Evolutionary conservation across 2,888 invertebrate species (phyloP).

Genomic region (Ophion ventricosus): DNA sequence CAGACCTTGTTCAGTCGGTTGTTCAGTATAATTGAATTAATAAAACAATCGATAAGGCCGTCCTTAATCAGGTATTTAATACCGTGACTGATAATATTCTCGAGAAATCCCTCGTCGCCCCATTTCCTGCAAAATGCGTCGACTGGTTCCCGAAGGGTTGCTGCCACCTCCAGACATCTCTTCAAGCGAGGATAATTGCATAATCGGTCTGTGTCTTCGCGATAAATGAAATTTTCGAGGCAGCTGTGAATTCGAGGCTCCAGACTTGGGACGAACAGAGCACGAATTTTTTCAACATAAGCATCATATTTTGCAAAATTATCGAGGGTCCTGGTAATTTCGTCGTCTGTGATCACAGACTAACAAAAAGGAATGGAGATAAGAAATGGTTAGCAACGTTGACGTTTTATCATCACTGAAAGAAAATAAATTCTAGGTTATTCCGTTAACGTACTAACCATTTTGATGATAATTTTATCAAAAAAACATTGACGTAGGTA

Average conservation of each 20-base stretch:
- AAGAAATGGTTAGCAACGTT: neutral
- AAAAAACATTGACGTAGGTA: constrained; percentile 1
- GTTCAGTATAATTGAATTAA: constrained; percentile 74
- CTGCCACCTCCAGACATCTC: constrained; percentile 67
- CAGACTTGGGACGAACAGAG: constrained; percentile 73
- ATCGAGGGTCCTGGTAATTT: neutral
- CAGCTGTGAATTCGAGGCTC: constrained; percentile 71
- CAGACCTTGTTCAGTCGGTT: constrained; percentile 73
- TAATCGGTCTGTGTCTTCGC: constrained; percentile 32
- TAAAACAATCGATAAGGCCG: constrained; percentile 71
- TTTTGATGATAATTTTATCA: constrained; percentile 40
- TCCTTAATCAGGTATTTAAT: constrained; percentile 71
- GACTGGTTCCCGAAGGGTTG: constrained; percentile 52
- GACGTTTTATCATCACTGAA: neutral
- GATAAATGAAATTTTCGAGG: constrained; percentile 73
- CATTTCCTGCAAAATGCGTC: constrained; percentile 64
- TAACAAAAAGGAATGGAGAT: neutral
- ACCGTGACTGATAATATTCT: constrained; percentile 65
- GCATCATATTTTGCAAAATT: constrained; percentile 68
- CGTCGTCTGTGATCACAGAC: constrained; percentile 12
- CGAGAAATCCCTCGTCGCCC: constrained; percentile 54
- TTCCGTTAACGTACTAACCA: neutral
- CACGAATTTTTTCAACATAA: constrained; percentile 73
- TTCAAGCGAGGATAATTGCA: constrained; percentile 66
- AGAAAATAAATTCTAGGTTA: constrained; percentile 16